Conservation (phyloP, 37 sponge, comb jelly and placozoan genomes). For the Crambe crambe region DNA sequence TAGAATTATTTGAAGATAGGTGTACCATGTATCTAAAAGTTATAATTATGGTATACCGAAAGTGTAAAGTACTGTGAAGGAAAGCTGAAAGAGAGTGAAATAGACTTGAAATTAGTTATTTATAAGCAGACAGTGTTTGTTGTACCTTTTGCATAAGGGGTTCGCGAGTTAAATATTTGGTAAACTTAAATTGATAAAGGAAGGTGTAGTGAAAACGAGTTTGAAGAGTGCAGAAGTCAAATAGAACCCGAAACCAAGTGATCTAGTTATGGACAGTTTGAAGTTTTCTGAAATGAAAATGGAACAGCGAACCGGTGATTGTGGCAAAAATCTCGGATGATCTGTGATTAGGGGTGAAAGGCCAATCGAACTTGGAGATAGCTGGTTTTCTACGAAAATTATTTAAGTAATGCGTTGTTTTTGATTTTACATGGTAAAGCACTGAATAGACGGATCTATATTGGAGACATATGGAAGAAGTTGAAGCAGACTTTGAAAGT, state of each 20-base stretch:
- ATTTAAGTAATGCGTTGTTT: conserved; percentile 76
- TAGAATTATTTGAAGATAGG: conserved; percentile 81
- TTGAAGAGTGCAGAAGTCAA: conserved; percentile 59
- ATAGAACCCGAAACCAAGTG: conserved; percentile 85
- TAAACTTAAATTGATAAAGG: conserved; percentile 77
- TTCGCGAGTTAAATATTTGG: conserved; percentile 75
- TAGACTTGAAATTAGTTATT: conserved; percentile 62
- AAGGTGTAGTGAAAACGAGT: conserved; percentile 78
- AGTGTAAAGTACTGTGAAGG: conserved; percentile 85
- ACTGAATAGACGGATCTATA: conserved; percentile 51
- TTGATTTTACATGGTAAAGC: conserved; percentile 67
- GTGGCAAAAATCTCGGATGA: conserved; percentile 94
- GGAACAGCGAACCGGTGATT: conserved; percentile 88
- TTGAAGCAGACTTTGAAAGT: conserved; percentile 80
- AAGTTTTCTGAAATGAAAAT: conserved; percentile 31
- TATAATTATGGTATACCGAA: conserved; percentile 68
- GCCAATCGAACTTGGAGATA: conserved; percentile 91
- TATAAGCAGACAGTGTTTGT: conserved; percentile 71
- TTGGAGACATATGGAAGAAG: conserved; percentile 1
- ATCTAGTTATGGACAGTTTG: conserved; percentile 81
- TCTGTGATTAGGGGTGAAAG: conserved; percentile 83
- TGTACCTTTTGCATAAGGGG: conserved; percentile 92
- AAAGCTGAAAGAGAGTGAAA: conserved; percentile 78
- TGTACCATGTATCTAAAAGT: conserved; percentile 74
- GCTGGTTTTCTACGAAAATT: conserved; percentile 95